Evolutionary conservation across 1,140 invertebrate genomes (phyloP), one percentile per base, ranked within the genome.

Genomic region (Nasonia longicornis): DNA sequence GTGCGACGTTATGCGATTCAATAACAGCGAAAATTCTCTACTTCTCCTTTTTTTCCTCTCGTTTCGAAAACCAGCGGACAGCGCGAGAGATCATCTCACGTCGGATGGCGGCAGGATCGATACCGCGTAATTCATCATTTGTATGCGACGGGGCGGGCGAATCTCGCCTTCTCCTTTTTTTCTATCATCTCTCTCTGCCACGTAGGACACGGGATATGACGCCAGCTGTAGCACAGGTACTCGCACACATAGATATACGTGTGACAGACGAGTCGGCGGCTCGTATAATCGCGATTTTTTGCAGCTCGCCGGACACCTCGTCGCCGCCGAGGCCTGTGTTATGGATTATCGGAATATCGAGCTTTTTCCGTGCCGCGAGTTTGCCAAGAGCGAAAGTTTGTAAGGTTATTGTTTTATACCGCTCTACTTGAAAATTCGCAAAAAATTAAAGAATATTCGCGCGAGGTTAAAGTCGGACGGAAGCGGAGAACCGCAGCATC

Each of bases 71-170:
- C 52, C 16, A n/a, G 52, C 16, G 16, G 52, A n/a, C 16, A 58
- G 20, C 45, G 48, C 48, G 31, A 64, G 58, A 72, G 72, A 70
- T 29, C 16, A 26, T 64, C 38, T 64, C 81, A 83, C 84, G 83
- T 85, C 84, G 83, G 83, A 81, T n/a, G 82, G 82, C 80, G 63
- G 63, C 74, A n/a, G 83, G 87, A 89, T 89, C 89, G 88, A 90
- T 89, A 88, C 87, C 87, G 6, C 86, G 88, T 90, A 90, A 90
- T 90, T 90, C 89, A 89, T 90, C 89, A 90, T 90, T 90, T 90
- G 89, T 90, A 90, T 90, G 89, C 89, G 87, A 85, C 87, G 84
- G 84, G 86, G 85, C 86, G 86, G 83, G 87, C 87, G 80, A 85
- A 1, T 2, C 71, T 42, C 71, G 10, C 22, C n/a, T 7, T 42